These are phyloP conservation scores for Peromyscus attwateri DNA, from an alignment of 2,797 vertebrate genomes.

Conservation along the genomic window DNA sequence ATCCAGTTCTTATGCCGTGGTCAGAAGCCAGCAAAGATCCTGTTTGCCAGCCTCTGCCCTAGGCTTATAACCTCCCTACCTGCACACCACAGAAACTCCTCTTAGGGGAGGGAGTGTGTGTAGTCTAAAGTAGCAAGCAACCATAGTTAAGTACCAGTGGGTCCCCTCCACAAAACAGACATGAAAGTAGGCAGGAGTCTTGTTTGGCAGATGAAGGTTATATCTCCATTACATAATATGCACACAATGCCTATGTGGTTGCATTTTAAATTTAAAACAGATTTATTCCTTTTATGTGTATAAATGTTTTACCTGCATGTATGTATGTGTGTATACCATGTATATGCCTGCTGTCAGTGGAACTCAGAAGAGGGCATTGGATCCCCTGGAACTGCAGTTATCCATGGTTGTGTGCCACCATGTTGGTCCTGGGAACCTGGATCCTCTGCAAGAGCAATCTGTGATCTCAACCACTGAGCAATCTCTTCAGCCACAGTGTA, in stretches of 20 bases:
- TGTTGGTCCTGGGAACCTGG: too few species aligned
- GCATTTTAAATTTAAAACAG: neutral
- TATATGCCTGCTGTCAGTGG: neutral
- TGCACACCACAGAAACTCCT: neutral
- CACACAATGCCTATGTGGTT: neutral
- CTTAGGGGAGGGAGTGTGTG: neutral
- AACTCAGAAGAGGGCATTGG: neutral
- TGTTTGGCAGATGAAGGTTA: neutral
- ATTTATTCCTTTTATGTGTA: neutral
- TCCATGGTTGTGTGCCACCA: neutral
- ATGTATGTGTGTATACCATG: neutral
- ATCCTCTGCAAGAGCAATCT: too few species aligned
- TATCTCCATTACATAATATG: neutral
- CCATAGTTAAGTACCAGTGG: neutral
- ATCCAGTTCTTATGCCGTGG: neutral
- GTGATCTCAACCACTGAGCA: neutral
- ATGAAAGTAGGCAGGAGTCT: neutral
- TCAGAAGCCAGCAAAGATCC: neutral
- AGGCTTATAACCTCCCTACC: too few species aligned
- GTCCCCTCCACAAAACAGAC: neutral
- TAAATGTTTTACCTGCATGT: neutral
- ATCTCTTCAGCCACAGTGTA: neutral
- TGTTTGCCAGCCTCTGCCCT: neutral
- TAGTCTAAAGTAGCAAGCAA: neutral
- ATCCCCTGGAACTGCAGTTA: neutral